A percentile compares a stretch with the other conserved stretches of the same genome.
These are phyloP conservation scores for Polypterus bichir DNA, from an alignment of 2,113 vertebrate genomes.

Conservation along the genomic window DNA sequence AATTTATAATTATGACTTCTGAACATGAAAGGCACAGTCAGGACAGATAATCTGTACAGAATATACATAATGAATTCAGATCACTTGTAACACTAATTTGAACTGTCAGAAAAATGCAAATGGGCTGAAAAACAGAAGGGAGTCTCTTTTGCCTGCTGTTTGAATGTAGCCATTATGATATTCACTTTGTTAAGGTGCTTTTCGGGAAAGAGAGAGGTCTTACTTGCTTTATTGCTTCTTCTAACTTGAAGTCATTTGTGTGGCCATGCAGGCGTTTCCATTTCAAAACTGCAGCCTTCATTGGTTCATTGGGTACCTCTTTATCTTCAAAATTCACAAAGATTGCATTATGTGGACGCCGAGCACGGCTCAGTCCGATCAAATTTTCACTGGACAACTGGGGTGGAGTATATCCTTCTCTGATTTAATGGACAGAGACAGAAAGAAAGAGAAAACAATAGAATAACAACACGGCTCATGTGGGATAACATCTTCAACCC, in stretches of 20 bases:
- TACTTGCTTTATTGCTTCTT: slow-evolving; percentile 64
- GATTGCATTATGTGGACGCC: slow-evolving; percentile 82
- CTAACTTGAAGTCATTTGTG: slow-evolving; percentile 46
- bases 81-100: no score
- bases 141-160: neutral
- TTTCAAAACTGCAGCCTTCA: slow-evolving; percentile 66
- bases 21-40: no score
- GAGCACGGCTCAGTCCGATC: slow-evolving; percentile 72
- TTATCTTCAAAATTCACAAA: slow-evolving; percentile 75
- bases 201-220: neutral
- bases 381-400: slow-evolving; percentile 57
- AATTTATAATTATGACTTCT: no score
- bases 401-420: slow-evolving; percentile 54
- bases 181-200: no score
- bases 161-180: neutral
- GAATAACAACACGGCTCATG: neutral
- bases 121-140: neutral
- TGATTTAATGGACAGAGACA: slow-evolving; percentile 12
- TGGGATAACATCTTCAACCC: neutral
- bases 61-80: no score
- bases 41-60: no score
- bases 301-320: slow-evolving; percentile 49
- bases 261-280: slow-evolving; percentile 66
- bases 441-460: neutral
- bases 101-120: no score